Base-by-base conservation (phyloP, 2,888 invertebrate species). In the Callinectes sapidus region DNA sequence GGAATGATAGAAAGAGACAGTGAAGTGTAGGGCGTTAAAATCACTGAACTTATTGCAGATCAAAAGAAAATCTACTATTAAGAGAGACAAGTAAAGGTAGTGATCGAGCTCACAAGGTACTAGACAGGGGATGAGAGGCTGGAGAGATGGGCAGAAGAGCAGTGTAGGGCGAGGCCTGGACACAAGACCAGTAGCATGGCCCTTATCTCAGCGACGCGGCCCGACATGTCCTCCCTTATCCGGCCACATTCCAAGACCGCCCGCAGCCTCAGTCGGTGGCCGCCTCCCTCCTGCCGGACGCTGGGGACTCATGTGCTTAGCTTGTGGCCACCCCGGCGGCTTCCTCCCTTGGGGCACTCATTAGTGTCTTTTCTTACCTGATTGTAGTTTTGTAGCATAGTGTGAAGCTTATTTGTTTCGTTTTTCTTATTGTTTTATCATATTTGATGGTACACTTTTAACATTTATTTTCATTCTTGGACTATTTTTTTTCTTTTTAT, bases 201-300 rank as follows among this genome's bases (percentile, higher is more conserved):
- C 87, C 92, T 92, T 92, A 92, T 92, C 92, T 28, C 39, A n/a
- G 71, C 71, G 87, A 92, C 90, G 87, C 92, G 61, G 90, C 71
- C 87, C 48, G 90, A 92, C 92, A 92, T 92, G 92, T 92, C 88
- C 92, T 77, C 88, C 87, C 92, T 92, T 92, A 92, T 92, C 92
- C 71, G 54, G 87, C 92, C 90, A 87, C 92, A 92, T 92, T 92
- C 92, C 92, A 86, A 81, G 90, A 87, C 66, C 92, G 90, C 87
- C 92, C 92, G 90, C 90, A 87, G 71, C 86, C 90, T 89, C 54
- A 71, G 32, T 86, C 92, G 87, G 88, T 87, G 89, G 90, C 54
- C 85, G 54, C 35, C 32, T 8, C 66, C 66, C 87, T 86, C 61
- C 66, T 87, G 87, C 61, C 32, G 66, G 42, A 71, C 71, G 23